Evolutionary conservation across 2,797 vertebrate genomes (phyloP), one percentile per base, ranked within the genome.

Genomic region (Synanceia verrucosa): DNA sequence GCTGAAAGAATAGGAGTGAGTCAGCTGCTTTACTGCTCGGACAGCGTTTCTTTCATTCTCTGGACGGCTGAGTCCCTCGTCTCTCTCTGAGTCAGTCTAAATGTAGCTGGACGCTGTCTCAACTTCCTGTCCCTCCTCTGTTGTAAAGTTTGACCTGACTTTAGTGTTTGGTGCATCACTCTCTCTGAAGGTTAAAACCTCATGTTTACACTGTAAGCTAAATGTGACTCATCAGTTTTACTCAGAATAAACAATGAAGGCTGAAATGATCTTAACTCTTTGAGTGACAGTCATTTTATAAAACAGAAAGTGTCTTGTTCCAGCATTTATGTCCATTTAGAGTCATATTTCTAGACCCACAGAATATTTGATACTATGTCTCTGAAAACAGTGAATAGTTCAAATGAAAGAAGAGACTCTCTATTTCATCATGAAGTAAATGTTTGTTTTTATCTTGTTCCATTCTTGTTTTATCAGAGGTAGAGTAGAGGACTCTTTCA

Each of bases 1-100:
- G 81, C 82, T 91, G 87, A 94, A 93, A 91, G 85, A 89, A 93
- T 91, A 65, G 50, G 67, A 59, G 84, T 87, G 92, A 94, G 92
- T 94, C 93, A 94, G 94, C 91, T 69, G 31, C 75, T 91, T 93
- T 92, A 82, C 61, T 87, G 91, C 88, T 66, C 13, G 51, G 82
- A 85, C 89, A 91, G 90, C 88, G 70, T 82, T 92, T 93, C 84
- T 84, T 65, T 87, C 65, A 77, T 76, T 72, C 73, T 78, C 73
- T 66, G 73, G 73, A 59, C 48, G 3, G 29, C 70, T 67, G 46
- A 9, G 1, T 26, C 34, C 64, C 24, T 6, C 52, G 48, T 63
- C 41, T 36, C 36, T 34, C 70, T 24, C 6, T 48, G 39, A 41
- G 39, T 41, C 39, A 41, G 39, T 41, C 39, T 18, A 0, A 3